phyloP scores from a whole-genome alignment of 1,140 invertebrate genomes.

The Arion vulgaris region DNA sequence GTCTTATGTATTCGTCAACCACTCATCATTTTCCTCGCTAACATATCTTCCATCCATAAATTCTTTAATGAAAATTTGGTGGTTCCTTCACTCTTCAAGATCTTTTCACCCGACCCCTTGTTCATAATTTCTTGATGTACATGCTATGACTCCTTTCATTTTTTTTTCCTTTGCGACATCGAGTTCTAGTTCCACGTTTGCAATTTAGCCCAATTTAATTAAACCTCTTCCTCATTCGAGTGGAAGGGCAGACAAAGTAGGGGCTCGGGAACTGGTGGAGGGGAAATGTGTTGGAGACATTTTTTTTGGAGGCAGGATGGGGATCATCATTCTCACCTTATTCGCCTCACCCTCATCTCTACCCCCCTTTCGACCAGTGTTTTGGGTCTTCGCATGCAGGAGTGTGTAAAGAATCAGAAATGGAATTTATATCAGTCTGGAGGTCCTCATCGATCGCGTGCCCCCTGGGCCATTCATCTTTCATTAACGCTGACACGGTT shows the following conservation, averaged over 20 bases:
- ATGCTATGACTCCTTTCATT: not conserved
- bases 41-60: not conserved
- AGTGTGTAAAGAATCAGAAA: slow-evolving; percentile 5
- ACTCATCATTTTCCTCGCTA: slow-evolving; percentile 4
- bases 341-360: not conserved
- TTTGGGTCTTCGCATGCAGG: not conserved
- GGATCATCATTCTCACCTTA: not conserved
- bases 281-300: not conserved
- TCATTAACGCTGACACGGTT: slow-evolving; percentile 32
- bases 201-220: slow-evolving; percentile 33
- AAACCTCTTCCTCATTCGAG: slow-evolving; percentile 11
- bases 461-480: slow-evolving; percentile 34
- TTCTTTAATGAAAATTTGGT: slow-evolving; percentile 13
- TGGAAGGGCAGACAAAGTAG: not conserved
- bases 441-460: slow-evolving; percentile 21
- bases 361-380: not conserved
- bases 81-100: not conserved
- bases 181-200: slow-evolving; percentile 4
- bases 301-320: not conserved
- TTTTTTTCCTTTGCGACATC: slow-evolving; percentile 2
- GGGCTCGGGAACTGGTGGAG: not conserved
- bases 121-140: slow-evolving; percentile 21
- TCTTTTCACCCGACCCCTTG: not conserved
- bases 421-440: slow-evolving; percentile 28
- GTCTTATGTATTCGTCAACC: not conserved